Evolutionary conservation across 2,888 invertebrate genomes (phyloP).

Genomic region (Ichneumoninae sp.): DNA sequence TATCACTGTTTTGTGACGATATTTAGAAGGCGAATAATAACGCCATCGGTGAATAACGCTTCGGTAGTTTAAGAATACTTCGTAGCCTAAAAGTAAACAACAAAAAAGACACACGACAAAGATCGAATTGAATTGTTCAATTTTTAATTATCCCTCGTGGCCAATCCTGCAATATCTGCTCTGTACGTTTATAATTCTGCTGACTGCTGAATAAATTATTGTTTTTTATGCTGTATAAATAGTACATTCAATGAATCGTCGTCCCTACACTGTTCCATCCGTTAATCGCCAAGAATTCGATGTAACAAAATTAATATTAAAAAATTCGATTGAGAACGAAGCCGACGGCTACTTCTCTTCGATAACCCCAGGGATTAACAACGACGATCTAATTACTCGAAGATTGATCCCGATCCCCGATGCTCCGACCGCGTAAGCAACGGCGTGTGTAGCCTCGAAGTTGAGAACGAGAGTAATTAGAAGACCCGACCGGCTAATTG

Average conservation of each 20-base stretch:
- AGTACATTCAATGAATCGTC: constrained; percentile 50
- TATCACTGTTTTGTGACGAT: constrained; percentile 62
- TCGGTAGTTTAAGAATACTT: constrained; percentile 54
- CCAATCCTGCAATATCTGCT: constrained; percentile 62
- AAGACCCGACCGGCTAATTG: constrained; percentile 55
- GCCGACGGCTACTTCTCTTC: constrained; percentile 28
- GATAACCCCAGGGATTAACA: constrained; percentile 30
- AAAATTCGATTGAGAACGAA: background rate
- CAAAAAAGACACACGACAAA: constrained; percentile 23
- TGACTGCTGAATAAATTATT: constrained; percentile 83
- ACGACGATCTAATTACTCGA: constrained; percentile 45
- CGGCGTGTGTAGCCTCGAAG: constrained; percentile 16
- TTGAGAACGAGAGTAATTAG: constrained; percentile 57
- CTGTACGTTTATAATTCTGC: constrained; percentile 78
- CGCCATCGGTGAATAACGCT: constrained; percentile 52
- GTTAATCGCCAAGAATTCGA: background rate
- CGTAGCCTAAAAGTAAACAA: constrained; percentile 25
- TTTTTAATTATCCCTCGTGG: constrained; percentile 61
- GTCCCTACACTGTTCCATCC: constrained; percentile 44
- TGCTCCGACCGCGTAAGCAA: constrained; percentile 14
- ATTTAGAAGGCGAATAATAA: constrained; percentile 45
- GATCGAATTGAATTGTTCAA: constrained; percentile 51
- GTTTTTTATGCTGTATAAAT: constrained; percentile 81
- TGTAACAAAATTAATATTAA: background rate
- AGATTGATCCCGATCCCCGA: constrained; percentile 40